Percentiles rank a stretch among this genome's conserved stretches.
Evolutionary conservation across 2,888 invertebrate species (phyloP).

Genomic region (Clanis bilineata): DNA sequence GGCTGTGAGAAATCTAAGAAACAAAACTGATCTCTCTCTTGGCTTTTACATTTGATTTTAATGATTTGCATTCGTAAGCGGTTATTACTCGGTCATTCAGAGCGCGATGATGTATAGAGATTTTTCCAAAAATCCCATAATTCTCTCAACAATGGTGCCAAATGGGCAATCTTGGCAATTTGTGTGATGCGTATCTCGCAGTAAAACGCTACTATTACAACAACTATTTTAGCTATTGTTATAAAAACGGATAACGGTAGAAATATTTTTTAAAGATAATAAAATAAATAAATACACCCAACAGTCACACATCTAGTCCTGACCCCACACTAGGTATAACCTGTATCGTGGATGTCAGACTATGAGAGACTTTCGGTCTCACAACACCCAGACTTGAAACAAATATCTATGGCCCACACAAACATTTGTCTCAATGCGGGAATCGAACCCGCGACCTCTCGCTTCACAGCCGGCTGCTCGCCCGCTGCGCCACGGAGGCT

Average conservation of each 20-base stretch:
- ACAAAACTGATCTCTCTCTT: neutral
- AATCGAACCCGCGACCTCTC: too few relatives aligned
- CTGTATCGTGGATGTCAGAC: too few relatives aligned
- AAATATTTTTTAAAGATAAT: too few relatives aligned
- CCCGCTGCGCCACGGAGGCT: too few relatives aligned
- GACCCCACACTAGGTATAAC: too few relatives aligned
- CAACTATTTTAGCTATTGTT: neutral
- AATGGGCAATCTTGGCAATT: conserved; percentile 28
- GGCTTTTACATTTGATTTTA: neutral
- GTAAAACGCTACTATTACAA: neutral
- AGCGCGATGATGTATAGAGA: neutral
- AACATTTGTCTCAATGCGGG: too few relatives aligned
- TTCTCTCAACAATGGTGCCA: conserved; percentile 21
- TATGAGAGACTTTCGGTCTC: too few relatives aligned
- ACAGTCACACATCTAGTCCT: too few relatives aligned
- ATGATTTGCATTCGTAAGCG: neutral
- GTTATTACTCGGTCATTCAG: neutral
- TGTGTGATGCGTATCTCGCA: neutral
- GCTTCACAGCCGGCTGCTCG: too few relatives aligned
- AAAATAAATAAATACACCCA: too few relatives aligned
- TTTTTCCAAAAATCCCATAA: neutral
- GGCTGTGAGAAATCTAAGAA: neutral
- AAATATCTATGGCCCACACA: too few relatives aligned
- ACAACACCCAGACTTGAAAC: too few relatives aligned
- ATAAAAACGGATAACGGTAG: neutral